Evolutionary conservation across 2,113 vertebrate genomes (phyloP), one percentile per base, ranked within the genome.

Genomic region (Rhea americana): DNA sequence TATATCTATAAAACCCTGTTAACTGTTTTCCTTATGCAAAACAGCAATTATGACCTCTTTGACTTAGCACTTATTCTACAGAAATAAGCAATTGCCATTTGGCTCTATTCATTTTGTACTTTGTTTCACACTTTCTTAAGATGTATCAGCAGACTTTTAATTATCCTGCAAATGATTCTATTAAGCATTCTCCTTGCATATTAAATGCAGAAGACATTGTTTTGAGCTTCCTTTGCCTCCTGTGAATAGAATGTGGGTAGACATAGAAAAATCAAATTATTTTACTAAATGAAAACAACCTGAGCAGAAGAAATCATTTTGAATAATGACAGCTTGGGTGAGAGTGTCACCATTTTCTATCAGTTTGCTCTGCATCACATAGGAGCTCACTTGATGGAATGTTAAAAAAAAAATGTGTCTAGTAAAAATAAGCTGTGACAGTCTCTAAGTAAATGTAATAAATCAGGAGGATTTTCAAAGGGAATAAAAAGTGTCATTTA

Each of bases 381-480:
- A 92, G 96, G 83, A 97, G 85, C 89, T 97, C 91, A 95, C 87
- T 91, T 97, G 93, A 95, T 96, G 83, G 93, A 96, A 97, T 94
- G 93, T 92, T 95, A 55, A 56, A 55, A 55, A 55, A 55, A 56
- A 56, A 55, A 89, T 91, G 22, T 96, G 82, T 97, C 96, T 96
- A 95, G 95, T 96, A 97, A 97, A 97, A 97, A 96, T 95, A 97
- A 97, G 89, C 94, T 95, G 93, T 97, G 94, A 95, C 97, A 97
- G 94, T 97, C 96, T 97, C 95, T 97, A 96, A 97, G 95, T 97
- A 97, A 97, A 97, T 97, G 94, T 94, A 97, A 96, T 97, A 97
- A 98, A 97, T 96, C 93, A 95, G 87, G 91, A 97, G 74, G 89
- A 95, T 96, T 97, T 98, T 98, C 95, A 96, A 98, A 97, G 93